Evolutionary conservation across 2,888 invertebrate genomes (phyloP), one percentile per base, ranked within the genome.

Genomic region (Anthrax anthrax): DNA sequence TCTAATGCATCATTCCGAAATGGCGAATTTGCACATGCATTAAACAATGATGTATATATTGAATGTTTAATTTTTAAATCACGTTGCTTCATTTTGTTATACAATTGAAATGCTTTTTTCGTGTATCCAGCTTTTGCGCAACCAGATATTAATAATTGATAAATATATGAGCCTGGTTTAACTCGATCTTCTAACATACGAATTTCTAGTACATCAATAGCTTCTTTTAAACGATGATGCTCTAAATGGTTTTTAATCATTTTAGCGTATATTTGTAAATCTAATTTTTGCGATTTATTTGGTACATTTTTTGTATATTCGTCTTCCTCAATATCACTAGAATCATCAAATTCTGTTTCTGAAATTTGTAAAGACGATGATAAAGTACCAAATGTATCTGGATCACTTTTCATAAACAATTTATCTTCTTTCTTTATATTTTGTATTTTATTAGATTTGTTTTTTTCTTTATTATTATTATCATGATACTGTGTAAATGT

Each of bases 91-190:
- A 94, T 87, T 62, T 82, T 76, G 57, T 81, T 84, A 58, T 76
- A 92, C 2, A 95, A 70, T 54, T 77, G 75, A 61, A 91, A 92
- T 2, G 90, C 89, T 67, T 86, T 88, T 56, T 84, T 80, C 2
- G 88, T 78, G 58, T 88, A 86, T 0, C 95, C 95, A 1, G 80
- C 81, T 56, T 78, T 70, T 3, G 87, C 91, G 66, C 87, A 87
- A 10, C 79, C 86, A 48, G 81, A 79, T 49, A 96, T 81, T n/a
- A 95, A 65, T 46, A 88, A 70, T 60, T 83, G 84, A 60, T 81
- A 94, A 56, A 87, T 81, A 60, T 85, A 87, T 52, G 72, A 75
- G 49, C 78, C 81, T 0, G 92, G 91, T 62, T 80, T 78, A 0
- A 83, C 84, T 55, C 78, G 72, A 61, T 92, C 90, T 56, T 80